Conservation (phyloP, 2,888 invertebrate genomes). For the Clostera curtula region DNA sequence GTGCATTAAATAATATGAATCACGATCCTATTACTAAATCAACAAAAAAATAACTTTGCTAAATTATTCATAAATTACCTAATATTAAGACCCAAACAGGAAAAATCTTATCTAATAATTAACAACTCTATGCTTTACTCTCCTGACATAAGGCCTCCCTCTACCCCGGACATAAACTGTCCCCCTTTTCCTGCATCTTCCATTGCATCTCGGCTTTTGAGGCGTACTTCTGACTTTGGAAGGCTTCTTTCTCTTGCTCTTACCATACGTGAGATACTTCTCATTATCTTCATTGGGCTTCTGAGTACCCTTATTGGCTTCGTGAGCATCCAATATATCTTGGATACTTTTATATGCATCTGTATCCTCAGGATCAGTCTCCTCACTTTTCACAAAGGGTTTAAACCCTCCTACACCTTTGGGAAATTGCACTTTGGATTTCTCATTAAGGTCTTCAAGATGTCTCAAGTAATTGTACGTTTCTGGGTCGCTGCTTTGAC, state of each 20-base stretch:
- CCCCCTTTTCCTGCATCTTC: constrained; percentile 45
- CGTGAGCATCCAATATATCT: constrained; percentile 56
- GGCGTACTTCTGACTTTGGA: constrained; percentile 17
- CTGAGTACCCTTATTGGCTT: constrained; percentile 43
- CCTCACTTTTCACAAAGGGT: constrained; percentile 25
- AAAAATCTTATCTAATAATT: constrained; percentile 8
- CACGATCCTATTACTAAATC: too few species aligned
- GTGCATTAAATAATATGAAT: too few species aligned
- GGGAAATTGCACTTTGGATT: constrained; percentile 29
- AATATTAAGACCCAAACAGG: too few species aligned
- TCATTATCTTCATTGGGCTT: constrained; percentile 23
- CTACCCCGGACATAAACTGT: constrained; percentile 26
- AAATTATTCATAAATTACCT: too few species aligned
- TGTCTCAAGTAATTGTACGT: constrained; percentile 54
- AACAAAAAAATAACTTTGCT: too few species aligned
- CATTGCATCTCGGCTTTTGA: constrained; percentile 36
- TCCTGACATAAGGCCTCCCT: constrained; percentile 44
- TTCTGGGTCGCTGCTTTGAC: constrained; percentile 46
- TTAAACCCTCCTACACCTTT: constrained; percentile 30
- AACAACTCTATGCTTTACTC: constrained; percentile 35
- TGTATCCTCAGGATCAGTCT: constrained; percentile 31
- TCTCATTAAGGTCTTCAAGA: constrained; percentile 37
- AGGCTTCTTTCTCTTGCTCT: constrained; percentile 31
- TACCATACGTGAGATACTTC: constrained; percentile 31
- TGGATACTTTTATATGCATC: constrained; percentile 51